Conservation (phyloP, 2,113 vertebrate genomes). For the Perca flavescens region DNA sequence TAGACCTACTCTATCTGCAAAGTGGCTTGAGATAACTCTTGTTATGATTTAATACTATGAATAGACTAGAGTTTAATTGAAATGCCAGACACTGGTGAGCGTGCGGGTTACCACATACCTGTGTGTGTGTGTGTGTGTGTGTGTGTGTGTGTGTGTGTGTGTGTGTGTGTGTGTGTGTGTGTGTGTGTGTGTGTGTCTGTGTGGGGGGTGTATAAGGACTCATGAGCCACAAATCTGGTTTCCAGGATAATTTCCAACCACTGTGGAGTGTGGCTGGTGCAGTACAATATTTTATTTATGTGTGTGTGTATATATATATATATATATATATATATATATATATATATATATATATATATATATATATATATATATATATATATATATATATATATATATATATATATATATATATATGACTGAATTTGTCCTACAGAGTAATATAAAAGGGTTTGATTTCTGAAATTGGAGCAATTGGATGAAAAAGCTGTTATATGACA, state of each 20-base stretch:
- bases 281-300: too few relatives aligned
- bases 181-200: not conserved
- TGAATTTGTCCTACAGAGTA: not conserved
- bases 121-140: not conserved
- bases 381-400: too few relatives aligned
- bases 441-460: not conserved
- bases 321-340: too few relatives aligned
- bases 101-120: slow-evolving; percentile 32
- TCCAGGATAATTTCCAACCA: not conserved
- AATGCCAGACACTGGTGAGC: slow-evolving; percentile 39
- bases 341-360: too few relatives aligned
- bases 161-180: not conserved
- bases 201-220: not conserved
- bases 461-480: not conserved
- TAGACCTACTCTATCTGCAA: too few relatives aligned
- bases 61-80: not conserved
- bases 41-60: too few relatives aligned
- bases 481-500: not conserved
- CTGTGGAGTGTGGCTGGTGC: not conserved
- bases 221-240: slow-evolving; percentile 32
- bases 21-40: too few relatives aligned
- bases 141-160: not conserved
- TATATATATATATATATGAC: not conserved
- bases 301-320: too few relatives aligned
- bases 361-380: too few relatives aligned